Conservation (phyloP, 2,113 vertebrate genomes). For the Mugil cephalus region DNA sequence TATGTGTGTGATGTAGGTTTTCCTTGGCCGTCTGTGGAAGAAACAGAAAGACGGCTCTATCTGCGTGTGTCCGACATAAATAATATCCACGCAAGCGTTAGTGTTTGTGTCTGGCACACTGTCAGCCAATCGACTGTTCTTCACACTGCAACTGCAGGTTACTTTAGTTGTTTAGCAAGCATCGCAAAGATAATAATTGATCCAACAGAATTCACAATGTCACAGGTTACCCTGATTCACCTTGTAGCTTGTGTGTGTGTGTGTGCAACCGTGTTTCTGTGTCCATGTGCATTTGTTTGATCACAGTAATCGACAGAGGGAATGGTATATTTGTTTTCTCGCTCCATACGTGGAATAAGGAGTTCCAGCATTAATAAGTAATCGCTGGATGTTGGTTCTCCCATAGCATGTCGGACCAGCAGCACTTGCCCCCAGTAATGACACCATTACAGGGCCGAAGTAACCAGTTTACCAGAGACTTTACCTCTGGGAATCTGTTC, state of each 20-base stretch:
- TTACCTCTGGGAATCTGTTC: conserved; percentile 63
- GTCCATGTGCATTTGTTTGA: conserved; percentile 54
- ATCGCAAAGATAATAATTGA: conserved; percentile 24
- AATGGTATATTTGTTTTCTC: conserved; percentile 75
- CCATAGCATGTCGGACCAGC: conserved; percentile 68
- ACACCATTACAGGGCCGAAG: conserved; percentile 74
- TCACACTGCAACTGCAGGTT: conserved; percentile 25
- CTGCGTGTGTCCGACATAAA: conserved; percentile 17
- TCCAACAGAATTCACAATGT: conserved; percentile 27
- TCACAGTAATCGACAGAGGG: conserved; percentile 51
- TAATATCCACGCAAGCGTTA: conserved; percentile 10
- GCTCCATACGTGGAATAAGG: conserved; percentile 65
- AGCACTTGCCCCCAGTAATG: conserved; percentile 79
- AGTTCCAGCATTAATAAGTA: conserved; percentile 77
- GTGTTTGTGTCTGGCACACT: conserved; percentile 31
- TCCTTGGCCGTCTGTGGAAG: conserved; percentile 12
- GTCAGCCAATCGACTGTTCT: conserved; percentile 27
- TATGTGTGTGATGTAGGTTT: conserved; percentile 29
- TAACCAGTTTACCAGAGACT: conserved; percentile 63
- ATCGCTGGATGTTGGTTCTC: conserved; percentile 69
- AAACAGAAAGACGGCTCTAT: neutral
- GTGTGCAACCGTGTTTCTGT: neutral
- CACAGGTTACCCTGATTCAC: conserved; percentile 13
- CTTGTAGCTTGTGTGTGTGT: conserved; percentile 22
- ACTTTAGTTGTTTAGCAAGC: conserved; percentile 25